Evolutionary conservation across 2,888 invertebrate genomes (phyloP).

Genomic region (Cephus pulcher): DNA sequence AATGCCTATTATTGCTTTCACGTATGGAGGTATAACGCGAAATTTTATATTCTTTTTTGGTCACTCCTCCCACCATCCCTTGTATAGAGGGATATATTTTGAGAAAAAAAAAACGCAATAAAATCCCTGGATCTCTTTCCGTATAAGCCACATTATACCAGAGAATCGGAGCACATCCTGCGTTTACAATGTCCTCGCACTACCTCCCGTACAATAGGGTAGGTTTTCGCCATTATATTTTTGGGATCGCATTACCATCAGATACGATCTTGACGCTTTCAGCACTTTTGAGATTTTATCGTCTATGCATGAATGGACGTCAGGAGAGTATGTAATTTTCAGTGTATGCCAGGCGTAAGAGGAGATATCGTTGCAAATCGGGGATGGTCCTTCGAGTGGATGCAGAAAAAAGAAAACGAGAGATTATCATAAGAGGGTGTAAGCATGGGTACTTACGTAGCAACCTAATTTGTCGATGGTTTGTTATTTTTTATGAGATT

Average conservation of each 20-base stretch:
- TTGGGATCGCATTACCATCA: conserved; percentile 46
- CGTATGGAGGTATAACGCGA: neutral
- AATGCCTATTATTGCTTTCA: neutral
- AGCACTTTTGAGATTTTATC: conserved; percentile 48
- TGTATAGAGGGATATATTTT: neutral
- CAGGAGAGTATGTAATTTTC: conserved; percentile 38
- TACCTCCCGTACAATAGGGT: conserved; percentile 20
- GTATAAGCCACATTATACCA: conserved; percentile 52
- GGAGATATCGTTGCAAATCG: conserved; percentile 27
- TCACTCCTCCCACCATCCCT: neutral
- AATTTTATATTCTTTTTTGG: neutral
- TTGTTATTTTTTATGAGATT: neutral
- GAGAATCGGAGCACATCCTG: conserved; percentile 60
- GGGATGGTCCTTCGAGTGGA: neutral
- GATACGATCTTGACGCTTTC: conserved; percentile 48
- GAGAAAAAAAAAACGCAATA: conserved; percentile 15
- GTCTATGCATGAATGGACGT: conserved; percentile 32
- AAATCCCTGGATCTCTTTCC: conserved; percentile 20
- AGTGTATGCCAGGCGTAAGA: conserved; percentile 33
- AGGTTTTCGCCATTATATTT: conserved; percentile 25
- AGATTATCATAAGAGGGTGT: conserved; percentile 37
- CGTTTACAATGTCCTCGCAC: conserved; percentile 36
- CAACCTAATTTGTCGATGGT: neutral
- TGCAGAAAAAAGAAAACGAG: neutral
- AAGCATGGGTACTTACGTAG: conserved; percentile 73